phyloP scores from a whole-genome alignment of 2,797 vertebrate species.

The Coluber constrictor region DNA sequence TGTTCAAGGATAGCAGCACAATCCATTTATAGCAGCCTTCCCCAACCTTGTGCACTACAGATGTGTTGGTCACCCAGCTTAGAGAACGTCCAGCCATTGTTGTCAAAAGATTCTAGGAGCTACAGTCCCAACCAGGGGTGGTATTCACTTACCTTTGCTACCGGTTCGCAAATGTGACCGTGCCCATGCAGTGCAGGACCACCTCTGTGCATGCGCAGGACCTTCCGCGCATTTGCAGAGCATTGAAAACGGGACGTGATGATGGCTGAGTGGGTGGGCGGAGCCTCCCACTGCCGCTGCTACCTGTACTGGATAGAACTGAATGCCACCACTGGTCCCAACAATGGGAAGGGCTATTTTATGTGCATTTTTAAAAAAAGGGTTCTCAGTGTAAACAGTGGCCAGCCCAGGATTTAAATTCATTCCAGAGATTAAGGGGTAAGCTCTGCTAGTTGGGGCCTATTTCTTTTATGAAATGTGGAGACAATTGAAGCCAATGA shows the following conservation, averaged over 20 bases:
- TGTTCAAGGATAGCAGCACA: not conserved
- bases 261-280: no score
- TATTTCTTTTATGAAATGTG: not conserved
- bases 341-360: not conserved
- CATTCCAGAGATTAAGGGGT: not conserved
- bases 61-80: not conserved
- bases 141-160: no score
- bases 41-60: not conserved
- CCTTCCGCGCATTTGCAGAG: no score
- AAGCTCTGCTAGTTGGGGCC: not conserved
- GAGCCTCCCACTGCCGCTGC: no score
- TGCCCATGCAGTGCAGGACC: no score
- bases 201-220: no score
- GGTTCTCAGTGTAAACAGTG: not conserved
- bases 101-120: not conserved
- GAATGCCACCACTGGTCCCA: not conserved
- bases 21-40: not conserved
- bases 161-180: no score
- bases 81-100: not conserved
- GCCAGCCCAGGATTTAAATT: not conserved
- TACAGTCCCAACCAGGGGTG: not conserved
- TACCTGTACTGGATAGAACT: no score
- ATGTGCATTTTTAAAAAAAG: not conserved
- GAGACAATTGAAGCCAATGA: not conserved
- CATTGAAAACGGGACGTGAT: no score